Base-by-base conservation (phyloP, 1,140 invertebrate genomes). In the Eriocheir sinensis region DNA sequence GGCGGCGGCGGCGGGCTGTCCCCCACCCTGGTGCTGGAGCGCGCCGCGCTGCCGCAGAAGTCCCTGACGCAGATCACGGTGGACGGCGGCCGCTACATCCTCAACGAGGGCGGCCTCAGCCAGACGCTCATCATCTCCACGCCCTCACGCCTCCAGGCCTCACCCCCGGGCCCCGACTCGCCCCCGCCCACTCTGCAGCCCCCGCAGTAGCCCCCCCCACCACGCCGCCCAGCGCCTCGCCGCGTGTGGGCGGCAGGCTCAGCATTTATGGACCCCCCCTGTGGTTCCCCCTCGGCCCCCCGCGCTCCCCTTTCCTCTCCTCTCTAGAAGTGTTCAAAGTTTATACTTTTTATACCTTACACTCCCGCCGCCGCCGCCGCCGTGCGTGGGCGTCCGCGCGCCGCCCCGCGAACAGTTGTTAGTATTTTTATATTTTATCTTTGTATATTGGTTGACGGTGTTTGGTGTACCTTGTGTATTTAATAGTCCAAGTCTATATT, bases 121-220 rank as follows among this genome's bases (percentile, higher is more conserved):
- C 86, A 92, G 60, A 95, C 95, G 12, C 88, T 95, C 17, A 95
- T 95, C 44, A 95, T 95, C 38, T 95, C 95, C 32, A 95, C 92
- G 0, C 95, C 95, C 2, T 44, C 92, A 17, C 41, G n/a, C 32
- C 80, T 21, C 1, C 60, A 93, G 6, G 44, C 30, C 60, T 81
- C 90, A n/a, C 36, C 94, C 21, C 36, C 94, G 12, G 94, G 89
- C 6, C 94, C 94, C 6, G 94, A 94, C 48, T 94, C 94, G n/a
- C 94, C 94, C 27, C 94, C 94, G 9, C 94, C 94, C 27, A 94
- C 94, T 15, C 81, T 94, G 21, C 94, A 94, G 94, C 94, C 94
- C 79, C 94, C 94, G 34, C 88, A 94, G 81, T 17, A 30, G 91
- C n/a, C 38, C 0, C n/a, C 38, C 34, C 17, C 27, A 8, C 34